Evolutionary conservation across 2,113 vertebrate genomes (phyloP), one percentile per base, ranked within the genome.

Genomic region (Todiramphus saurophagus): DNA sequence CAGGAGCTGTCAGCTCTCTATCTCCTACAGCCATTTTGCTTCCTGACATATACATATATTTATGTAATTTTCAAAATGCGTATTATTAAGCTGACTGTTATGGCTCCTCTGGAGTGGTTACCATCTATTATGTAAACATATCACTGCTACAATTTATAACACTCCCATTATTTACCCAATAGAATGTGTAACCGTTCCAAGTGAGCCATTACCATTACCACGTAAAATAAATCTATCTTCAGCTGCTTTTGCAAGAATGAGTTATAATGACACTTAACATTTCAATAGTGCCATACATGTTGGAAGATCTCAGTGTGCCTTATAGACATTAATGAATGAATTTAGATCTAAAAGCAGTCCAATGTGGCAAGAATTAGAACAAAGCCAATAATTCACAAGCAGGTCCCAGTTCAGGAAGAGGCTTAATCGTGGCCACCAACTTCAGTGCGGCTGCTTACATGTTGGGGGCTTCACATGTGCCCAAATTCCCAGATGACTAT

Each of bases 151-250:
- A 93, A 97, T 97, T 97, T 97, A 94, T 96, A 97, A 82, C 92
- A 94, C 75, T 96, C 94, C 66, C 90, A 72, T 95, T 98, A 96
- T 97, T 98, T 98, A 98, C 93, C 77, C 96, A 96, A 81, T 14
- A 96, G 97, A 93, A 95, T 58, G 51, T 96, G 92, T 79, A 97
- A 93, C 87, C 67, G 67, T 79, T 98, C 88, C 93, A 96, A 97
- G 95, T 67, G 83, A 96, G 88, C 96, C 94, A 94, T 97, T 96
- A 92, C 73, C 1, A 33, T 72, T 95, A 87, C 86, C 94, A 78
- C 6, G 3, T 87, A 94, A 95, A 60, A 25, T 85, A 93, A 97
- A 97, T 97, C 93, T 60, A 80, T 97, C 97, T 97, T 97, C 73
- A 83, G 93, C 90, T 92, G 92, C 86, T 97, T 97, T 89, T 94